Percentiles rank a stretch among this genome's conserved stretches.
Evolutionary conservation across 2,113 vertebrate species (phyloP).

Genomic region (Hemibagrus wyckioides): DNA sequence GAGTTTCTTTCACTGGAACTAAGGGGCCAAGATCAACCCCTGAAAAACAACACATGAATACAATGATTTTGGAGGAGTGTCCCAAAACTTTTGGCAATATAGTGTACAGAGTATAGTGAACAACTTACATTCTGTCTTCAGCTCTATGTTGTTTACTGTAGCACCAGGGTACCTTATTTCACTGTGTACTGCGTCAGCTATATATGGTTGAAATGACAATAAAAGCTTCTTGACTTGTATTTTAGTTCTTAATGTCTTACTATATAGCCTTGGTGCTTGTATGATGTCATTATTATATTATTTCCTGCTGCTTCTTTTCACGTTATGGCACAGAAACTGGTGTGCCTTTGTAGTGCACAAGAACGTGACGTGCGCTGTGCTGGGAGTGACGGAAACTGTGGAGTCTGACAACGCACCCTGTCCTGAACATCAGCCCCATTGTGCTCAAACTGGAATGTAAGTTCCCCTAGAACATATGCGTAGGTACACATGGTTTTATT

Average conservation of each 20-base stretch:
- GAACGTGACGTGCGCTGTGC: constrained; percentile 90
- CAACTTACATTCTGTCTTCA: too few species aligned
- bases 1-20: too few species aligned
- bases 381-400: constrained; percentile 83
- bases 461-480: constrained; percentile 50
- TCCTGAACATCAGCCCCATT: constrained; percentile 81
- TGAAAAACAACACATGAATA: too few species aligned
- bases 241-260: background rate
- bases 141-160: too few species aligned
- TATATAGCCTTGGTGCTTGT: background rate
- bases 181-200: too few species aligned
- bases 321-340: constrained; percentile 81
- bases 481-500: constrained; percentile 42
- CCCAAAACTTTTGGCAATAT: too few species aligned
- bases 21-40: too few species aligned
- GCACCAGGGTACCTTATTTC: too few species aligned
- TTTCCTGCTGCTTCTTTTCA: background rate
- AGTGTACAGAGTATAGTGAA: too few species aligned
- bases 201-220: too few species aligned
- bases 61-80: too few species aligned
- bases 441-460: constrained; percentile 76
- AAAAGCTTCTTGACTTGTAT: too few species aligned
- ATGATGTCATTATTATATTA: background rate
- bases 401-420: constrained; percentile 83
- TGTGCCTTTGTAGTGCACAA: constrained; percentile 92